A percentile compares a stretch with the other conserved stretches of the same genome.
Evolutionary conservation across 92 coral and sea anemone genomes (phyloP).

Genomic region (Paragorgia papillata): DNA sequence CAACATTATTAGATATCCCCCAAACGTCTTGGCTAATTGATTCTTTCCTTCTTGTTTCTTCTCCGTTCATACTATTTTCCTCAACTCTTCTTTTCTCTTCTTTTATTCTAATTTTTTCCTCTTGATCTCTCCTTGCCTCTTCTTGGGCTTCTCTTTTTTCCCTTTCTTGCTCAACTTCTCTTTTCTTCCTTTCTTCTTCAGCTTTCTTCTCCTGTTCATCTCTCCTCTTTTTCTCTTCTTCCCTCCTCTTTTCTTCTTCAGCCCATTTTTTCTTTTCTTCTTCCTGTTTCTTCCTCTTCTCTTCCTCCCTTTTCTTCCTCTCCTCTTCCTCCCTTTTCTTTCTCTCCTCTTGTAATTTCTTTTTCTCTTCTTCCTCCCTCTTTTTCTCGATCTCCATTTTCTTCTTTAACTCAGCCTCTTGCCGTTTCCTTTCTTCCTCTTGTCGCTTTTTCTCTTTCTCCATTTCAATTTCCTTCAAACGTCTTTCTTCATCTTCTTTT

Average conservation of each 20-base stretch:
- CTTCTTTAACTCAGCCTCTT: constrained; percentile 19
- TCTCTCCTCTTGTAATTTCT: constrained; percentile 8
- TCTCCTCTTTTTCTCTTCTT: constrained; percentile 5
- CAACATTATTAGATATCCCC: too few species aligned
- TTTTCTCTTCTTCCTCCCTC: constrained; percentile 21
- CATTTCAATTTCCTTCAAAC: constrained; percentile 25
- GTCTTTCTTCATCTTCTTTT: constrained; percentile 22
- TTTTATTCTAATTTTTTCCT: background rate
- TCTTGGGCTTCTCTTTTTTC: background rate
- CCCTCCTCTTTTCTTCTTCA: constrained; percentile 20
- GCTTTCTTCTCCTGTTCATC: background rate
- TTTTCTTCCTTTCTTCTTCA: background rate
- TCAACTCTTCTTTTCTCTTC: background rate
- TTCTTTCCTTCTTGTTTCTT: background rate
- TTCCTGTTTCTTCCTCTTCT: constrained; percentile 23
- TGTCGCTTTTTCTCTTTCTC: constrained; percentile 14
- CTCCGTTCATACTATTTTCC: constrained; percentile 5
- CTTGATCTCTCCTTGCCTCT: constrained; percentile 1
- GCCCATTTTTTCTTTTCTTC: constrained; percentile 36
- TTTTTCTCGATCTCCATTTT: constrained; percentile 31
- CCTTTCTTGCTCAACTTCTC: constrained; percentile 10
- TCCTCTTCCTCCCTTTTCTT: background rate
- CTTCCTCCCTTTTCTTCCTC: background rate
- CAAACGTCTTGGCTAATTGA: too few species aligned
- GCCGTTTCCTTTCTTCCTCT: constrained; percentile 11